phyloP scores from a whole-genome alignment of 2,113 vertebrate species.

The Vimba vimba region DNA sequence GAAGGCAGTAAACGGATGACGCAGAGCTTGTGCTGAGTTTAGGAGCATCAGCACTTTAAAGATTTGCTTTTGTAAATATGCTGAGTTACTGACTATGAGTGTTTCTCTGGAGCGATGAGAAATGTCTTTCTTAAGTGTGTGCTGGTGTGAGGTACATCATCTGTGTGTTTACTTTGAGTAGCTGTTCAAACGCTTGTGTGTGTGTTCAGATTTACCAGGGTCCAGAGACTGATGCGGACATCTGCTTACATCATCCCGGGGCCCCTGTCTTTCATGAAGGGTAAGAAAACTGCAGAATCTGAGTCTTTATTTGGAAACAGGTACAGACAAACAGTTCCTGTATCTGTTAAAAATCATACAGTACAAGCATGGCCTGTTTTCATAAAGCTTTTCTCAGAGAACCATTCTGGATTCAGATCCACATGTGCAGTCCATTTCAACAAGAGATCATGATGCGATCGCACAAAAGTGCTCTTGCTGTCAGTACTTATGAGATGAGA shows the following conservation, averaged over 20 bases:
- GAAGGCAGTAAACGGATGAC: constrained; percentile 15
- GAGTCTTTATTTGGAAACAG: not conserved
- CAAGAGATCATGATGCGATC: not conserved
- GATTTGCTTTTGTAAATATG: not conserved
- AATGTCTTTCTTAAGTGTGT: not conserved
- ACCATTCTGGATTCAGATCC: not conserved
- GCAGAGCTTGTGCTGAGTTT: not conserved
- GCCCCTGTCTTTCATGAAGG: constrained; percentile 93
- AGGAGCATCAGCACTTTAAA: not conserved
- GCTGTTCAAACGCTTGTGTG: not conserved
- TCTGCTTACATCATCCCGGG: constrained; percentile 88
- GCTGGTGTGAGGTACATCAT: not conserved
- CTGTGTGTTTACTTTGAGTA: not conserved
- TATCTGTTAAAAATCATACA: not conserved
- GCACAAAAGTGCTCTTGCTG: not conserved
- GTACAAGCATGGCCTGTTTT: not conserved
- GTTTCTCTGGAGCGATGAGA: not conserved
- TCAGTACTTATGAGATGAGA: not conserved
- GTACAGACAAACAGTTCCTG: not conserved
- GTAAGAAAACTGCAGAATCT: constrained; percentile 72
- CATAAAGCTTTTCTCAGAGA: not conserved
- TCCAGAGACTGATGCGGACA: constrained; percentile 76
- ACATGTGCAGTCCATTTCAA: not conserved
- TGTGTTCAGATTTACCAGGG: constrained; percentile 81
- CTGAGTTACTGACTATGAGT: constrained; percentile 4